A percentile compares a stretch with the other conserved stretches of the same genome.
Conservation (phyloP, 2,113 vertebrate genomes). For the Alligator mississippiensis region DNA sequence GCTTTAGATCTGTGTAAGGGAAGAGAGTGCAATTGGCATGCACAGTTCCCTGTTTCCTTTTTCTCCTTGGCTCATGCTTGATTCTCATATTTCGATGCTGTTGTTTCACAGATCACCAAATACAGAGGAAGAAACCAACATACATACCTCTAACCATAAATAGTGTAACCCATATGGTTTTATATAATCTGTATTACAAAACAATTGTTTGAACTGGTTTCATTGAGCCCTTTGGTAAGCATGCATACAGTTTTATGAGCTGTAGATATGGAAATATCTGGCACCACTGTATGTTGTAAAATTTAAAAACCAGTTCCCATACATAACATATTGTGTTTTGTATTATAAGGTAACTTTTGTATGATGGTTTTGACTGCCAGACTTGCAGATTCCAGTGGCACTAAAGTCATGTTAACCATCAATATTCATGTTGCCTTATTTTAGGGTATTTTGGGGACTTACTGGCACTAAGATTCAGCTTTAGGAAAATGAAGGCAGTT, state of each 20-base stretch:
- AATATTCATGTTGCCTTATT: not conserved
- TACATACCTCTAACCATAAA: not conserved
- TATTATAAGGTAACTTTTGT: not conserved
- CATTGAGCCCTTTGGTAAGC: not conserved
- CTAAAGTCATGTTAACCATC: not conserved
- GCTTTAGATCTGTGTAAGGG: rapidly evolving
- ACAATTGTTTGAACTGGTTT: not conserved
- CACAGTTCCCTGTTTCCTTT: not conserved
- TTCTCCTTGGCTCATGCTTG: not conserved
- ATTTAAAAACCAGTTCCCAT: not conserved
- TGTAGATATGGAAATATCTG: not conserved
- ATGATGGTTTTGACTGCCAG: not conserved
- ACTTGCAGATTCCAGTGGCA: not conserved
- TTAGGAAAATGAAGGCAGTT: not conserved
- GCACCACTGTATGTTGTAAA: not conserved
- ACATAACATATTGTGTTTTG: not conserved
- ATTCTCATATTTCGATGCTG: not conserved
- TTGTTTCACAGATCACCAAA: not conserved
- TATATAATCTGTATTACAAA: not conserved
- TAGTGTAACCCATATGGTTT: not conserved
- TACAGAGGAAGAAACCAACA: not conserved
- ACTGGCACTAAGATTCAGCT: not conserved
- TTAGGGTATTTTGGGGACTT: not conserved
- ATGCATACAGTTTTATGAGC: not conserved
- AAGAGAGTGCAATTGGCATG: not conserved